Base-by-base conservation (phyloP, 2,113 vertebrate genomes). In the Puntigrus tetrazona region DNA sequence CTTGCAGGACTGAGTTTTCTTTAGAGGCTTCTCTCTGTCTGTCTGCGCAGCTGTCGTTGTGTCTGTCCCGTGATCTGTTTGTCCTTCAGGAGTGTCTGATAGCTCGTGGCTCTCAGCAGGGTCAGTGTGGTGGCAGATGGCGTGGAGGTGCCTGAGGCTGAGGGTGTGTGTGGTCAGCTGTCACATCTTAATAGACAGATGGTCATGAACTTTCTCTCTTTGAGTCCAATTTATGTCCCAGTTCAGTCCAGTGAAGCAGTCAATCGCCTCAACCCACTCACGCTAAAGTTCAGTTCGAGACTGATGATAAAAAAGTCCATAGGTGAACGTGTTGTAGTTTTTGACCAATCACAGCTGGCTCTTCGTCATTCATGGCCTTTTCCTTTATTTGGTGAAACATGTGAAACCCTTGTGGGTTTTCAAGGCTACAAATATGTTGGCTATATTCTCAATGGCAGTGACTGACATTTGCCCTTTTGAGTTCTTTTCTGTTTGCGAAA, bases 1-100 rank as follows among this genome's bases (percentile, higher is more conserved):
- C 47, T 52, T 3, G 8, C 16, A 31, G 29, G 34, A 22, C 89
- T 89, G 78, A 84, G 88, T 88, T 69, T 70, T n/a, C 87, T 86
- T 85, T 88, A 84, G 89, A 11, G 43, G 38, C 22, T 82, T 87
- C 67, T 43, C 25, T 72, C 89, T 86, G 43, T 55, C 11, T 70
- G 84, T 83, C 80, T 80, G 77, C 70, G 22, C 36, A 61, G 50
- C 31, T 78, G 89, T 88, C 85, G 63, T 83, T 89, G 84, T 91
- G 85, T 88, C 75, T 69, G 69, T 75, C 81, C 41, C 57, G 34
- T 45, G 47, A 83, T 70, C 82, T 86, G 85, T 90, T 89, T 91
- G 80, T 86, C 89, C 85, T 50, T 55, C 13, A 61, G 36, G 55
- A 79, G 59, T 80, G 78, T 84, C 87, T 83, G 83, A 82, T 65